phyloP scores from a whole-genome alignment of 2,797 vertebrate genomes.

The Sternarchorhynchus goeldii region DNA sequence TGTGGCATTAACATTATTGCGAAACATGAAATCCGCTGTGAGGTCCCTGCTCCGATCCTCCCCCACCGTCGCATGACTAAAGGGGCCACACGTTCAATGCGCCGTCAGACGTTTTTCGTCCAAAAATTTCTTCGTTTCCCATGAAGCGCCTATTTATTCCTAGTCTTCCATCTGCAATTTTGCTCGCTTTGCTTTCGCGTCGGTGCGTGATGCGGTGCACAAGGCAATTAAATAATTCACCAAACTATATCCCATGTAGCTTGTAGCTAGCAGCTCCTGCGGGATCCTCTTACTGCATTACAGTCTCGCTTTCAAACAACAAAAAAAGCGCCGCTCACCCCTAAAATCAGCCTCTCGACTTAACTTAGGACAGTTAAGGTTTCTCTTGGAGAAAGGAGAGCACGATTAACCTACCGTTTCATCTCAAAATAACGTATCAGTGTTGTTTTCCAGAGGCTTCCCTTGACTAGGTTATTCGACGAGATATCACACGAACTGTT shows the following conservation, averaged over 20 bases:
- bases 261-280: slow-evolving; percentile 38
- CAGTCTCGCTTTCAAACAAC: slow-evolving; percentile 17
- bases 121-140: slow-evolving; percentile 43
- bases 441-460: slow-evolving; percentile 43
- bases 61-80: slow-evolving; percentile 73
- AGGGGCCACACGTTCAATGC: slow-evolving; percentile 56
- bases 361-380: slow-evolving; percentile 27
- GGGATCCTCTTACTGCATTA: slow-evolving; percentile 35
- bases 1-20: slow-evolving; percentile 54
- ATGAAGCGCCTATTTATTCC: slow-evolving; percentile 43
- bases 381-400: slow-evolving; percentile 18
- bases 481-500: slow-evolving; percentile 22
- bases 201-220: slow-evolving; percentile 24
- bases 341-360: slow-evolving; percentile 41
- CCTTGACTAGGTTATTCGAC: slow-evolving; percentile 25
- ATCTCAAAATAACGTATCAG: slow-evolving; percentile 25
- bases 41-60: slow-evolving; percentile 65
- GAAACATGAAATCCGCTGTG: slow-evolving; percentile 58
- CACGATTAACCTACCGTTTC: slow-evolving; percentile 38
- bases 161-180: slow-evolving; percentile 56
- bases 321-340: neutral
- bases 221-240: slow-evolving; percentile 57
- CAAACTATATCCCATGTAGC: slow-evolving; percentile 55
- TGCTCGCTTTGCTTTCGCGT: slow-evolving; percentile 14
- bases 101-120: slow-evolving; percentile 40